Evolutionary conservation across 1,140 invertebrate genomes (phyloP), one percentile per base, ranked within the genome.

Genomic region (Drosophila nannoptera): DNA sequence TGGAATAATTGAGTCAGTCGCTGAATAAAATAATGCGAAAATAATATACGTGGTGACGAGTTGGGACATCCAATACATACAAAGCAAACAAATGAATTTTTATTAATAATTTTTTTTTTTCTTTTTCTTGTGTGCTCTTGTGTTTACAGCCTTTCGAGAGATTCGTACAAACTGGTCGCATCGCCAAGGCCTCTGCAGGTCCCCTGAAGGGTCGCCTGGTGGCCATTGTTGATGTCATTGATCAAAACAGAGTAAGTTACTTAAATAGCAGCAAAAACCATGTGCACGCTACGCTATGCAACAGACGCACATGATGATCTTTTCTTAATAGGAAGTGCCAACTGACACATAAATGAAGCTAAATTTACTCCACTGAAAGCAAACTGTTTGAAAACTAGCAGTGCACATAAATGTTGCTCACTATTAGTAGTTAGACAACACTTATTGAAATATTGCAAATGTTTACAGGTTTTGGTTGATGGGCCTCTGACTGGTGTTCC

Each of bases 101-200:
- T 66, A 43, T 49, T 86, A 35, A 73, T 69, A 53, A 40, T 43
- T 64, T 22, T 40, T 48, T 38, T 65, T 32, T 7, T 46, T 64
- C 16, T 7, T 14, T 43, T 14, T 22, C 49, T n/a, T n/a, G 8
- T 58, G 8, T 81, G 33, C n/a, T 22, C 22, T 7, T 58, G 8
- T 81, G 33, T 11, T 83, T 93, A 71, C 88, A 96, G 97, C 94
- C 96, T 77, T 98, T 97, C 92, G 92, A 96, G 87, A 94, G 97
- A 90, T 98, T 97, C 91, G 98, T 99, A 68, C 95, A 99, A 91
- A 94, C 97, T 50, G 98, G 98, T 90, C 96, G 98, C 77, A 95
- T 99, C 75, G 98, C 97, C 90, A 96, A 96, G 88, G 94, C 99
- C 77, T 93, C 96, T 56, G 94, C 97, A 90, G 98, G 98, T 11